Evolutionary conservation across 1,140 invertebrate species (phyloP).

Genomic region (Scaptomyza pallida): DNA sequence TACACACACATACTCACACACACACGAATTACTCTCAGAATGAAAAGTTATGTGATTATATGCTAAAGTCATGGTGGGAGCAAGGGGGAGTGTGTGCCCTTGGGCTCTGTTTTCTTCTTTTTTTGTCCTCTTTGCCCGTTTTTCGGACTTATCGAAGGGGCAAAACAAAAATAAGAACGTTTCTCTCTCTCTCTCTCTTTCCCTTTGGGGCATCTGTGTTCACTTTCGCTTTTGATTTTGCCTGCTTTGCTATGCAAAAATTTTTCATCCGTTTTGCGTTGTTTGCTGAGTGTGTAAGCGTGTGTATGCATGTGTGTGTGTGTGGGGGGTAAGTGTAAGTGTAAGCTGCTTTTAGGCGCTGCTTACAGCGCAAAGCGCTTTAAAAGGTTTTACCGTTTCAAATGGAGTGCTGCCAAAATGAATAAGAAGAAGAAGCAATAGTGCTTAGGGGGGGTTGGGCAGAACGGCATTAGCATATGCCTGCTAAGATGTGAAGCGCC

Average conservation of each 20-base stretch:
- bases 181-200: no score
- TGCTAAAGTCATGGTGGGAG: not conserved
- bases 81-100: not conserved
- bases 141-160: conserved; percentile 25
- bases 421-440: no score
- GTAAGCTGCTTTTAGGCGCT: conserved; percentile 72
- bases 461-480: conserved; percentile 23
- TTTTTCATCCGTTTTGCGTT: conserved; percentile 27
- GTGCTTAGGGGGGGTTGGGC: not conserved
- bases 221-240: not conserved
- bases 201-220: conserved; percentile 48
- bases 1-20: conserved; percentile 17
- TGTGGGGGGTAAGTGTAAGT: conserved; percentile 30
- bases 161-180: conserved; percentile 26
- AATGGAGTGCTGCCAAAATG: not conserved
- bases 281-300: conserved; percentile 29
- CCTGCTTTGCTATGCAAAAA: conserved; percentile 34
- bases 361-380: conserved; percentile 72
- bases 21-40: conserved; percentile 27
- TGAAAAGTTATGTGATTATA: conserved; percentile 60
- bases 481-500: not conserved
- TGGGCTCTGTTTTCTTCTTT: not conserved
- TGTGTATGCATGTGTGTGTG: conserved; percentile 28
- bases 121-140: not conserved
- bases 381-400: conserved; percentile 68